These are phyloP conservation scores for Eupithecia insigniata DNA, from an alignment of 2,888 invertebrate genomes.

Conservation along the genomic window DNA sequence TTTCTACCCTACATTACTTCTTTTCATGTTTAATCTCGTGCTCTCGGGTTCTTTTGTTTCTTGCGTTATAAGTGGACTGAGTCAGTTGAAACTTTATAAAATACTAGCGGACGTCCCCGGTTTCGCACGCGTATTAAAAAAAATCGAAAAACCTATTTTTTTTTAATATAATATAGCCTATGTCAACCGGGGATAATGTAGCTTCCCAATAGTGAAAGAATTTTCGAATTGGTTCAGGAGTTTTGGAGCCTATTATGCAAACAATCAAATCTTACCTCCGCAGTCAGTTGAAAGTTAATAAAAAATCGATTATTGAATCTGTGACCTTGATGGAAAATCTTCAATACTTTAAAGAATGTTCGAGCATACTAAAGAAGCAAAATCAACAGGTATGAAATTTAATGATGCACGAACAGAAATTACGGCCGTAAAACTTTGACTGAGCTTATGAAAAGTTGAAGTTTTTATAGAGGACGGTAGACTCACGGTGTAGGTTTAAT, in stretches of 20 bases:
- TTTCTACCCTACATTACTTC: neutral
- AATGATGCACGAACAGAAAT: constrained; percentile 19
- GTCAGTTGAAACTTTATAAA: neutral
- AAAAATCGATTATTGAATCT: neutral
- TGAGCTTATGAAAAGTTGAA: constrained; percentile 13
- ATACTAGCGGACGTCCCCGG: too few relatives aligned
- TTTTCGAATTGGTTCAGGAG: too few relatives aligned
- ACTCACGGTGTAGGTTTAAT: neutral
- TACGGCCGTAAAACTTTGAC: constrained; percentile 21
- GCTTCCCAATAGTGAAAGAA: too few relatives aligned
- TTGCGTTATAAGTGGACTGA: neutral
- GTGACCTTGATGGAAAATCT: constrained; percentile 2
- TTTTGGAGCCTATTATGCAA: too few relatives aligned
- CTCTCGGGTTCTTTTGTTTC: neutral
- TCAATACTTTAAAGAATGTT: constrained; percentile 17
- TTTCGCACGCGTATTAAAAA: too few relatives aligned
- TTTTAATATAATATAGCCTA: too few relatives aligned
- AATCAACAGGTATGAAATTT: constrained; percentile 30
- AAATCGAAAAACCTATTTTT: too few relatives aligned
- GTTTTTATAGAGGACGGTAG: constrained; percentile 6
- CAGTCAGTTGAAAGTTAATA: neutral
- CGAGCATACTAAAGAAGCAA: constrained; percentile 9
- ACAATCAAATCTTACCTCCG: too few relatives aligned
- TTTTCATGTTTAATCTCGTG: neutral
- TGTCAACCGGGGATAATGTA: too few relatives aligned